Percentiles rank a stretch among this genome's conserved stretches.
These are phyloP conservation scores for Gymnogyps californianus DNA, from an alignment of 2,113 vertebrate genomes.

Conservation along the genomic window DNA sequence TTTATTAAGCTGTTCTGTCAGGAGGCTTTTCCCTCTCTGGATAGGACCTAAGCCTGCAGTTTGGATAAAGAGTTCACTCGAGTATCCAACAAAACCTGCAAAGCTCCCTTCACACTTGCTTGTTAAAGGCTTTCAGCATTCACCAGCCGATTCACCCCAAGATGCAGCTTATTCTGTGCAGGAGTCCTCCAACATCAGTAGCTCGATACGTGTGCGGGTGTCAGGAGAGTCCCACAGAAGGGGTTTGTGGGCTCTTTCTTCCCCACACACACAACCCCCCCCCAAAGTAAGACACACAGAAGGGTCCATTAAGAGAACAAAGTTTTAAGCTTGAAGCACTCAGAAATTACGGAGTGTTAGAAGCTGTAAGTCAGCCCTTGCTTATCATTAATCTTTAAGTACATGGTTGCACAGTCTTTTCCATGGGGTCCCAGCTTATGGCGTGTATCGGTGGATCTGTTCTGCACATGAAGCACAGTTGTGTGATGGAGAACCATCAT, in stretches of 20 bases:
- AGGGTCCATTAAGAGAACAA: neutral
- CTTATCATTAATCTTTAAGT: constrained; percentile 7
- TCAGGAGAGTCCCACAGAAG: neutral
- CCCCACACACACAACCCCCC: neutral
- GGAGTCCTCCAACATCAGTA: neutral
- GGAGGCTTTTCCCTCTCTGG: neutral
- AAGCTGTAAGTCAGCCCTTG: neutral
- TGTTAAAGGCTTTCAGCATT: neutral
- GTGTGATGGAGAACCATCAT: neutral
- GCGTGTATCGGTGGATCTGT: neutral
- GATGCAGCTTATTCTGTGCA: neutral
- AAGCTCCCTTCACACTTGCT: neutral
- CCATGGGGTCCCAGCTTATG: neutral
- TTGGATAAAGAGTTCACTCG: neutral
- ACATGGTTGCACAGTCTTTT: neutral
- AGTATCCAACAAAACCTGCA: neutral
- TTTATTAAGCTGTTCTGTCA: neutral
- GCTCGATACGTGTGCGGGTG: accelerated
- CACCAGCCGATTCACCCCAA: neutral
- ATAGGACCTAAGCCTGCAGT: neutral
- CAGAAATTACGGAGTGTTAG: neutral
- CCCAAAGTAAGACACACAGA: neutral
- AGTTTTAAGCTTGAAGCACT: neutral
- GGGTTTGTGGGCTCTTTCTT: neutral
- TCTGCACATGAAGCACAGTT: neutral